Conservation (phyloP, 1,140 invertebrate species). For the Agraylea sexmaculata region DNA sequence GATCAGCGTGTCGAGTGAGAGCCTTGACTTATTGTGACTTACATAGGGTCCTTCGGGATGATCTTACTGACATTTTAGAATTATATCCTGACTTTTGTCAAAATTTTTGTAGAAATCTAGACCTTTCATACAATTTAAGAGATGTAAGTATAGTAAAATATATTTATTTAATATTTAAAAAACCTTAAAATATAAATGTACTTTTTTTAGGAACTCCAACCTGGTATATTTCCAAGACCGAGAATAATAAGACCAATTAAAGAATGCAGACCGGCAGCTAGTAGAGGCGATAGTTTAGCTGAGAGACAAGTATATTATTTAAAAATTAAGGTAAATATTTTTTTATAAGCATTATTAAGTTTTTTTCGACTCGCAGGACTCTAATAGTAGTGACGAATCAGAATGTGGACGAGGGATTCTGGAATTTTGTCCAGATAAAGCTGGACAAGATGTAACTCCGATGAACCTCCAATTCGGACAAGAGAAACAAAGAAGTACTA, state of each 20-base stretch:
- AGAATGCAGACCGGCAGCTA: slow-evolving; percentile 16
- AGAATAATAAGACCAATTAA: slow-evolving; percentile 13
- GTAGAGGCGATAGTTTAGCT: slow-evolving; percentile 19
- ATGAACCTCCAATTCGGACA: slow-evolving; percentile 70
- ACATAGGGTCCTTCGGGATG: slow-evolving; percentile 93
- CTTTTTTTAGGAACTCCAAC: slow-evolving; percentile 16
- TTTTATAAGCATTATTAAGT: too few relatives aligned
- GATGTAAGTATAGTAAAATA: slow-evolving; percentile 83
- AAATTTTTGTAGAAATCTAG: slow-evolving; percentile 84
- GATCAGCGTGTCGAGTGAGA: slow-evolving; percentile 94
- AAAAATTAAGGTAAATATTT: too few relatives aligned
- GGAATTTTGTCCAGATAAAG: slow-evolving; percentile 80
- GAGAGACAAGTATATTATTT: slow-evolving; percentile 19
- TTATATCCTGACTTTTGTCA: slow-evolving; percentile 95
- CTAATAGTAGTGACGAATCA: slow-evolving; percentile 38
- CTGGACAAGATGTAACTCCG: slow-evolving; percentile 77
- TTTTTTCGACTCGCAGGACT: slow-evolving; percentile 27
- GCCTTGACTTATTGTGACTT: slow-evolving; percentile 99
- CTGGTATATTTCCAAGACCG: slow-evolving; percentile 16
- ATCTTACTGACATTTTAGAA: slow-evolving; percentile 92
- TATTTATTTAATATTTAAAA: too few relatives aligned
- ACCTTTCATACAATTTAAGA: slow-evolving; percentile 93
- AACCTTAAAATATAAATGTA: too few relatives aligned
- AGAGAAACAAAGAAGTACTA: slow-evolving; percentile 52
- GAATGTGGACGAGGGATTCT: slow-evolving; percentile 55